These are phyloP conservation scores for Hylyphantes graminicola DNA, from an alignment of 1,140 invertebrate species.

Conservation along the genomic window DNA sequence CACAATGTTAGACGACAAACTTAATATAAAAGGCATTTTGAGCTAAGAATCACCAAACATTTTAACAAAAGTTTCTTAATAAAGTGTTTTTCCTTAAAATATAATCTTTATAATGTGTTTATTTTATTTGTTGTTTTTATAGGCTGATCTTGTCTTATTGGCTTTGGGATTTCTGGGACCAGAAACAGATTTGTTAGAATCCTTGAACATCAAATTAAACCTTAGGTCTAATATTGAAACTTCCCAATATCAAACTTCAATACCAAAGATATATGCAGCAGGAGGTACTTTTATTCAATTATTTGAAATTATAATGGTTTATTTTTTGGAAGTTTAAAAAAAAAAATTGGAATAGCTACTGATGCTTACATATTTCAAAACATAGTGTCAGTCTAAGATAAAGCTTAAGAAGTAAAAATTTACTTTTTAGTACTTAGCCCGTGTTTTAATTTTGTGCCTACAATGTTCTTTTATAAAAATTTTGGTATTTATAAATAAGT, in stretches of 20 bases:
- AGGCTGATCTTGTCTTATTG: constrained; percentile 91
- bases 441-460: background rate
- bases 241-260: constrained; percentile 79
- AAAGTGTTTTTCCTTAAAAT: no score
- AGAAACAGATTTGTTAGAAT: constrained; percentile 86
- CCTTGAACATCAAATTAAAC: constrained; percentile 87
- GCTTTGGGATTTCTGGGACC: constrained; percentile 99
- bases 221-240: constrained; percentile 93
- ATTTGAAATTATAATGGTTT: background rate
- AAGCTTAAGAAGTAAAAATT: no score
- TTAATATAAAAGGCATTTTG: no score
- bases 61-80: no score
- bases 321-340: background rate
- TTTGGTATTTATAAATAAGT: no score
- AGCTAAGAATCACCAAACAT: no score
- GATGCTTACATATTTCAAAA: background rate
- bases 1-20: no score
- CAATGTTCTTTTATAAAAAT: no score
- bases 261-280: constrained; percentile 92
- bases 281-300: constrained; percentile 77
- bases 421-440: background rate
- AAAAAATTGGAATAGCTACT: background rate
- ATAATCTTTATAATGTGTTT: background rate
- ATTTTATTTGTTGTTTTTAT: constrained; percentile 18
- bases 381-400: no score